Base-by-base conservation (phyloP, 2,888 invertebrate genomes). In the Ophonus ardosiacus region DNA sequence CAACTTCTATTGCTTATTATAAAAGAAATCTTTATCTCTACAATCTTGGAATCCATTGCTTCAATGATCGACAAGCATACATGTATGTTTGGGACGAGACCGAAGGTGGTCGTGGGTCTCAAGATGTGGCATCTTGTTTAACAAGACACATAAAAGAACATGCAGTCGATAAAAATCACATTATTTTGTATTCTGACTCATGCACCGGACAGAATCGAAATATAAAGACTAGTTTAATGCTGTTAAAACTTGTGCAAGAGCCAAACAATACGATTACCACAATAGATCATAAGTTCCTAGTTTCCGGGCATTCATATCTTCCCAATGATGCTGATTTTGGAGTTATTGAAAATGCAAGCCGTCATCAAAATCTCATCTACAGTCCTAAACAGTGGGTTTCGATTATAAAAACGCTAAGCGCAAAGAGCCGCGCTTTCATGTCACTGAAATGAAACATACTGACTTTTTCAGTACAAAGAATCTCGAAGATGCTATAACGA, bases 1-100 rank as follows among this genome's bases (percentile, higher is more conserved):
- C 86, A 43, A 87, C 88, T 21, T 87, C 87, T 80, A 86, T 88
- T 57, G 84, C 79, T 59, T 88, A 88, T 86, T 88, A 88, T 79
- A 88, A 88, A 24, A 24, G 24, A 24, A 24, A 24, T 24, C 24
- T 24, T 24, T 24, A 24, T 24, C 24, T 24, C 24, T 88, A 87
- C 85, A 87, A 87, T 85, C 86, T 89, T 18, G 81, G 83, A 15
- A 87, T 88, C 80, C 88, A 89, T 84, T 71, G 88, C 63, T 82
- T 88, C 85, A 81, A 15, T 24, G 87, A 82, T 74, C 74, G 87
- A 85, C 82, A 87, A n/a, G 84, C 86, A 18, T 86, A 81, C 51
- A 88, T 88, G 87, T 88, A 86, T 87, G 86, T 87, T 21, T 88
- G 88, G 87, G 85, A 88, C 85, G 87, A 88, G 86, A 65, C 86